Conservation (phyloP, 2,888 invertebrate species). For the Platycheirus rosarum region DNA sequence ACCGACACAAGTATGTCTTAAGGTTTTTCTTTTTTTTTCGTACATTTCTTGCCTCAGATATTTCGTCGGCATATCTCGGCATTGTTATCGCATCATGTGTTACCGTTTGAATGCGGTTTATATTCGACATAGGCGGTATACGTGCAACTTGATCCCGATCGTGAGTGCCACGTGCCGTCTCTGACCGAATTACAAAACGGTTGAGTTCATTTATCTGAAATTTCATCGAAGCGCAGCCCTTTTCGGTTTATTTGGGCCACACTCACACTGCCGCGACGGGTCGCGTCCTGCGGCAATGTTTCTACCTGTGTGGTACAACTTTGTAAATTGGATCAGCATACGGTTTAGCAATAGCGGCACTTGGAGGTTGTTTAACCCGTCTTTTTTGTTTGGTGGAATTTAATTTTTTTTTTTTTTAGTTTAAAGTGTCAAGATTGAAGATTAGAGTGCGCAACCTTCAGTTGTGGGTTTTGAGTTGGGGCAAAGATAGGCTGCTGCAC, state of each 20-base stretch:
- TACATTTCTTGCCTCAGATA: slow-evolving; percentile 26
- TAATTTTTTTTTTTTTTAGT: slow-evolving; percentile 16
- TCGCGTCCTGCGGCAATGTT: slow-evolving; percentile 43
- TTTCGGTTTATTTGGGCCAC: slow-evolving; percentile 57
- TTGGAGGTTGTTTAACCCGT: slow-evolving; percentile 61
- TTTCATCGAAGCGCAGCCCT: slow-evolving; percentile 60
- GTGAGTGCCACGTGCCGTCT: slow-evolving; percentile 72
- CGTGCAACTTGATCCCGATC: slow-evolving; percentile 69
- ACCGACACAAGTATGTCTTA: too few species aligned
- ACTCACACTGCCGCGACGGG: slow-evolving; percentile 48
- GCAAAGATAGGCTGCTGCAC: slow-evolving; percentile 24
- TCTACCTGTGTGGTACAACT: slow-evolving; percentile 64
- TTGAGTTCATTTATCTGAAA: slow-evolving; percentile 71
- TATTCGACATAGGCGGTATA: slow-evolving; percentile 3
- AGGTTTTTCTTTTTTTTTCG: slow-evolving; percentile 9
- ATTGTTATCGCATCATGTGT: slow-evolving; percentile 71
- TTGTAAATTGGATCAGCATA: slow-evolving; percentile 44
- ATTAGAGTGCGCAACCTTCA: slow-evolving; percentile 17
- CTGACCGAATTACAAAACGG: slow-evolving; percentile 71
- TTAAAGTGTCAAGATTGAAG: slow-evolving; percentile 53
- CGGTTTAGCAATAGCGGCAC: slow-evolving; percentile 57
- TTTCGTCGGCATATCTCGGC: slow-evolving; percentile 64
- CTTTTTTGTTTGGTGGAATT: slow-evolving; percentile 38
- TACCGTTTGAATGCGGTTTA: slow-evolving; percentile 66
- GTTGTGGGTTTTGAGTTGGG: not conserved